These are phyloP conservation scores for Uria lomvia DNA, from an alignment of 2,113 vertebrate species.

Conservation along the genomic window DNA sequence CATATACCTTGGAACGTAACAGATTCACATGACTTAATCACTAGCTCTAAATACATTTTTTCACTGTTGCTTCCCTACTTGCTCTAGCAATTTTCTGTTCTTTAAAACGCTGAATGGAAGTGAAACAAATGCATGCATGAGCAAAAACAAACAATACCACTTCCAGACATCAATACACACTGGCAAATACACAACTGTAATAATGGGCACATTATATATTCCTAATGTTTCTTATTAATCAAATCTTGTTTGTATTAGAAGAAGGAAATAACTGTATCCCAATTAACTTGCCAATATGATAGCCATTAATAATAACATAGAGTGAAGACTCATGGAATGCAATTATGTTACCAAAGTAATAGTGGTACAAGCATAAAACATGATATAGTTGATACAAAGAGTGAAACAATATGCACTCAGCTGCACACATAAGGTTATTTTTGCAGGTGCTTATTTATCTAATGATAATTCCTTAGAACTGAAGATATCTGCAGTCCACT, in stretches of 20 bases:
- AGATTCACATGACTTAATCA: neutral
- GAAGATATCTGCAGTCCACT: neutral
- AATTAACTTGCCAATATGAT: conserved; percentile 57
- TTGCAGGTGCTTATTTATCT: neutral
- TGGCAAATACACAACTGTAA: conserved; percentile 48
- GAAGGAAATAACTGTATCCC: conserved; percentile 51
- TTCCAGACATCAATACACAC: conserved; percentile 27
- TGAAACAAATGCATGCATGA: conserved; percentile 9
- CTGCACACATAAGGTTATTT: neutral
- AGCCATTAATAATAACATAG: conserved; percentile 28
- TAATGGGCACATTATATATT: conserved; percentile 53
- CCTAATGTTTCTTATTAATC: conserved; percentile 65
- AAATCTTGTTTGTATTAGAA: conserved; percentile 55
- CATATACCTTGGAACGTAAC: neutral
- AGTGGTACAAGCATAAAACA: neutral
- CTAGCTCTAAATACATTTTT: neutral
- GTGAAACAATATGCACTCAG: neutral
- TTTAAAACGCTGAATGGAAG: conserved; percentile 25
- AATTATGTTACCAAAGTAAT: conserved; percentile 14
- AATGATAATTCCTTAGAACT: neutral
- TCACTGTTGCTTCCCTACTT: neutral
- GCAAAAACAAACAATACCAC: neutral
- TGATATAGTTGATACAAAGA: neutral
- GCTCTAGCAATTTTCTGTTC: neutral
- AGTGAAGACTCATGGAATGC: conserved; percentile 15